Percentiles rank a stretch among this genome's conserved stretches.
phyloP scores from a whole-genome alignment of 2,113 vertebrate species.

The Symphodus melops region DNA sequence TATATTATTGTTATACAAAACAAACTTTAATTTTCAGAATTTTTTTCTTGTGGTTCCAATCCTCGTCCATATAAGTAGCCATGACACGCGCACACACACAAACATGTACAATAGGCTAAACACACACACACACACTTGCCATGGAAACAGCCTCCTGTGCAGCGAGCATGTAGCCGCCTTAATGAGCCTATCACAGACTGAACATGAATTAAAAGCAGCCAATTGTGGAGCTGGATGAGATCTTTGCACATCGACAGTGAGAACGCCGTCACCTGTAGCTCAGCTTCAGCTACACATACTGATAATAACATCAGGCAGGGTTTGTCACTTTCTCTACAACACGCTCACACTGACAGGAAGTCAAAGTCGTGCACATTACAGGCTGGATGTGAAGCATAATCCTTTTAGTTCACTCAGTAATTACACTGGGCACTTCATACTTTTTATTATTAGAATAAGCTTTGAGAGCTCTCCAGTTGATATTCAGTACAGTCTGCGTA shows the following conservation, averaged over 20 bases:
- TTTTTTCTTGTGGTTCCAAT: too few species aligned
- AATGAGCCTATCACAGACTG: slow-evolving; percentile 45
- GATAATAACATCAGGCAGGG: neutral
- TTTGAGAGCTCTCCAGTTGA: neutral
- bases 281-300: neutral
- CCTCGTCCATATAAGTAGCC: too few species aligned
- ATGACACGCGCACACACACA: slow-evolving; percentile 11
- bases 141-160: slow-evolving; percentile 65
- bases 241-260: slow-evolving; percentile 40
- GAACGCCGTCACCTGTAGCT: neutral
- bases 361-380: neutral
- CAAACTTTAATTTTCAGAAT: too few species aligned
- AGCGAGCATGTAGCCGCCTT: slow-evolving; percentile 34
- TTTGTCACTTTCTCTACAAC: neutral
- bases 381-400: neutral
- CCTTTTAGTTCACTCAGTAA: neutral
- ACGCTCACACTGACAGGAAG: neutral
- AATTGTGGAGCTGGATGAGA: slow-evolving; percentile 36
- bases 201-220: slow-evolving; percentile 53
- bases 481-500: neutral
- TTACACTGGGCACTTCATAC: neutral
- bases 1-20: too few species aligned
- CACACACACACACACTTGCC: slow-evolving; percentile 33
- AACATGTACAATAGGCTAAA: slow-evolving; percentile 7
- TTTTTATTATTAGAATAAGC: neutral